Percentiles rank a stretch among this genome's conserved stretches.
Evolutionary conservation across 2,888 invertebrate species (phyloP).

Genomic region (Tetragonula carbonaria): DNA sequence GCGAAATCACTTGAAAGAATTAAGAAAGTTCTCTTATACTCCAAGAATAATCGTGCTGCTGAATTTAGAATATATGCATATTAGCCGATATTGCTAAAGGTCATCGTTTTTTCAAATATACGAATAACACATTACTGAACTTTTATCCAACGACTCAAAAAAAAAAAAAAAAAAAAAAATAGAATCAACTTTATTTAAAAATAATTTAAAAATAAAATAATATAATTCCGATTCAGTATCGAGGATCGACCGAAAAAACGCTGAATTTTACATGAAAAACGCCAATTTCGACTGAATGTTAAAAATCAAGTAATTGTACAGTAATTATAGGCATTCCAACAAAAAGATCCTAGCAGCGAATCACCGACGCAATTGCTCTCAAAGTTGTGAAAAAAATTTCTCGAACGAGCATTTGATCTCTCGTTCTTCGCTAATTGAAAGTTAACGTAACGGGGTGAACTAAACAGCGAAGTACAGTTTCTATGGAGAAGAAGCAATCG

Average conservation of each 20-base stretch:
- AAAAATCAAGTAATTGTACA: no score
- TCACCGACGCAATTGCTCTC: conserved; percentile 1
- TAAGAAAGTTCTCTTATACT: neutral
- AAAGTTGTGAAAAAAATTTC: neutral
- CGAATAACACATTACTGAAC: no score
- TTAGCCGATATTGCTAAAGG: neutral
- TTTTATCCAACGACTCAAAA: no score
- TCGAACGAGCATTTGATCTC: neutral
- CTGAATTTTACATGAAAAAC: no score
- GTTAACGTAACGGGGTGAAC: neutral
- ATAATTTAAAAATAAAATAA: no score
- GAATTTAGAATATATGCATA: neutral
- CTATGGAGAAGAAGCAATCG: conserved; percentile 12
- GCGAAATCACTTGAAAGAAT: neutral
- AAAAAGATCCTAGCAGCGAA: neutral
- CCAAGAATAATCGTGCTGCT: neutral
- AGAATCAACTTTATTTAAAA: no score
- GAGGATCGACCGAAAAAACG: no score
- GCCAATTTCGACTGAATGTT: no score
- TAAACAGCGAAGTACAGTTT: neutral
- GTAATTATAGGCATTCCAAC: no score
- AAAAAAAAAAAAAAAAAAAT: no score
- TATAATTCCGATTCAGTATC: no score
- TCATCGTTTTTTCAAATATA: no score
- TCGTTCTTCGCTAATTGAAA: neutral